Evolutionary conservation across 2,113 vertebrate genomes (phyloP).

Genomic region (Rattus rattus): DNA sequence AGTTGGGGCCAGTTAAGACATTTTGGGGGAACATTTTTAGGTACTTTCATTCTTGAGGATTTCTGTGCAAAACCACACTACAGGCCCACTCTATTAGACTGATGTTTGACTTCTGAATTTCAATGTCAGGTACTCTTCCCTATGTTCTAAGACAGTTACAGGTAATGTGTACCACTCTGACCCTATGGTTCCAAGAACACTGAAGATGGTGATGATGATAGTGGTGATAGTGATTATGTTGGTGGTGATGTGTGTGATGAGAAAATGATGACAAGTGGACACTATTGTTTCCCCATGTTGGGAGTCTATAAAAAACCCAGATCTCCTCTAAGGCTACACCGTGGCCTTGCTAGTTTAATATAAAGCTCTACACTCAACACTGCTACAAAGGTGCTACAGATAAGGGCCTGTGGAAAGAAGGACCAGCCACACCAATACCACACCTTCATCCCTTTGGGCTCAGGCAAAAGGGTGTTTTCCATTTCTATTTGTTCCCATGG

Average conservation of each 20-base stretch:
- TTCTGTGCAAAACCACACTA: background rate
- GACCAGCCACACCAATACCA: background rate
- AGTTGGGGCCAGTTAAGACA: no score
- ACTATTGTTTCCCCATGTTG: background rate
- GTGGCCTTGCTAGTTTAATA: background rate
- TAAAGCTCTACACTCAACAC: no score
- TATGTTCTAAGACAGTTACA: background rate
- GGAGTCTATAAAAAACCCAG: background rate
- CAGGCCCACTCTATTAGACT: background rate
- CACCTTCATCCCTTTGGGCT: no score
- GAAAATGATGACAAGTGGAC: background rate
- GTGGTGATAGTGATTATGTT: background rate
- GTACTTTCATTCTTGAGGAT: no score
- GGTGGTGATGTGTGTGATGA: background rate
- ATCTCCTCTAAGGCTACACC: background rate
- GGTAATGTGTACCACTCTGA: background rate
- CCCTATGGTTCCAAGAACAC: conserved; percentile 27
- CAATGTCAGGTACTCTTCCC: background rate
- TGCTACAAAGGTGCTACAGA: background rate
- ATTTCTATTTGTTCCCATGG: background rate
- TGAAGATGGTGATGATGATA: background rate
- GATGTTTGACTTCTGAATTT: background rate
- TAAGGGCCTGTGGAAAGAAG: background rate
- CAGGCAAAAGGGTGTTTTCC: background rate
- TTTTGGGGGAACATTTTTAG: background rate